Evolutionary conservation across 2,888 invertebrate genomes (phyloP), one percentile per base, ranked within the genome.

Genomic region (Andrena minutula): DNA sequence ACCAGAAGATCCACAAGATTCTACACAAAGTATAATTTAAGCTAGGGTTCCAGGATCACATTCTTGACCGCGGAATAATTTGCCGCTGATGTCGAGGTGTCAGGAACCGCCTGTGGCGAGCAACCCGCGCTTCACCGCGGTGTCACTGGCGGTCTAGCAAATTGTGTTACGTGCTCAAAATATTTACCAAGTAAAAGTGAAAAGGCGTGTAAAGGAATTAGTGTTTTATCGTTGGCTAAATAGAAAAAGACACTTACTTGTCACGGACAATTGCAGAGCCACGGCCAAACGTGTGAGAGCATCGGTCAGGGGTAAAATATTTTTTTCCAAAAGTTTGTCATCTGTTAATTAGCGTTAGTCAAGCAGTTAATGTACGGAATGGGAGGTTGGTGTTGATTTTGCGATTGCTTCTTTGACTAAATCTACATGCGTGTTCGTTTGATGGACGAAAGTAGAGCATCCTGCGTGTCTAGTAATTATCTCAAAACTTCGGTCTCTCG

Each of bases 241-340:
- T 41, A 6, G 26, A n/a, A 10, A 10, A 23, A 64, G 35, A 28
- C 30, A 95, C 96, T 97, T 96, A 97, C 97, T 95, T 94, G 95
- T 94, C 83, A 96, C 95, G 93, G 96, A 96, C 94, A 95, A 95
- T 92, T 95, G 96, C 83, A 97, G 95, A 93, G 96, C 95, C 89
- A 95, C 95, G 83, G 95, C 95, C 91, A 97, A 95, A 89, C 95
- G 94, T 10, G 95, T 94, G 86, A 97, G 95, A 85, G 96, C 95
- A 89, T 94, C 94, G 91, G 96, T 95, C 90, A 97, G 95, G 85
- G 95, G 94, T 79, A 94, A 93, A 93, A 96, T 96, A 94, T 96
- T 95, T 74, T 95, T 95, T 93, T 94, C 95, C 94, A 96, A 95
- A 90, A 93, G 86, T 86, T 83, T 89, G 90, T 92, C 90, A 91